Conservation (phyloP, 2,797 vertebrate genomes). For the Nannoperca obscura region DNA sequence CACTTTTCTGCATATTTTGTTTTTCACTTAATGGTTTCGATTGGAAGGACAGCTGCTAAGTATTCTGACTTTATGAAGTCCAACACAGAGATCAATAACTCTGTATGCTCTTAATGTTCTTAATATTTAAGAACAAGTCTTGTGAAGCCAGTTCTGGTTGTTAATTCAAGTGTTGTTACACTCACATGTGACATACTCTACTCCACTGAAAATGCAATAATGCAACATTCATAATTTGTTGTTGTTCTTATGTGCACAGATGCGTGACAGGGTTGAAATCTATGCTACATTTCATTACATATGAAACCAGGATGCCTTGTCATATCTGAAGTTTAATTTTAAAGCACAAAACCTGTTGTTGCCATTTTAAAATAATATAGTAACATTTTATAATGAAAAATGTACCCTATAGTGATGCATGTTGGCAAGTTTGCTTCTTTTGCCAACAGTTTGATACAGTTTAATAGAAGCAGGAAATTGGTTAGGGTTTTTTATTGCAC, state of each 20-base stretch:
- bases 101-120: neutral
- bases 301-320: neutral
- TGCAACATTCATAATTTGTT: neutral
- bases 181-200: neutral
- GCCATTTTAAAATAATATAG: neutral
- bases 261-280: neutral
- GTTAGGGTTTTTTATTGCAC: neutral
- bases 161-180: neutral
- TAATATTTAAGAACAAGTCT: slow-evolving; percentile 3
- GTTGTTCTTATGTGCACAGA: neutral
- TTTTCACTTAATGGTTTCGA: neutral
- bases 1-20: neutral
- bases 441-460: neutral
- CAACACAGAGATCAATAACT: slow-evolving; percentile 1
- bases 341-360: neutral
- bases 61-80: neutral
- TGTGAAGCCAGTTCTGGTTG: neutral
- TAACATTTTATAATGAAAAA: neutral
- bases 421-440: neutral
- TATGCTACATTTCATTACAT: neutral
- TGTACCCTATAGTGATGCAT: neutral
- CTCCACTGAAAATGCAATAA: neutral
- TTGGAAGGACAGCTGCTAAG: neutral
- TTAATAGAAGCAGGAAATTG: neutral
- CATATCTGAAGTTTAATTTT: neutral